phyloP scores from a whole-genome alignment of 2,113 vertebrate species.

The Mastomys natalensis region DNA sequence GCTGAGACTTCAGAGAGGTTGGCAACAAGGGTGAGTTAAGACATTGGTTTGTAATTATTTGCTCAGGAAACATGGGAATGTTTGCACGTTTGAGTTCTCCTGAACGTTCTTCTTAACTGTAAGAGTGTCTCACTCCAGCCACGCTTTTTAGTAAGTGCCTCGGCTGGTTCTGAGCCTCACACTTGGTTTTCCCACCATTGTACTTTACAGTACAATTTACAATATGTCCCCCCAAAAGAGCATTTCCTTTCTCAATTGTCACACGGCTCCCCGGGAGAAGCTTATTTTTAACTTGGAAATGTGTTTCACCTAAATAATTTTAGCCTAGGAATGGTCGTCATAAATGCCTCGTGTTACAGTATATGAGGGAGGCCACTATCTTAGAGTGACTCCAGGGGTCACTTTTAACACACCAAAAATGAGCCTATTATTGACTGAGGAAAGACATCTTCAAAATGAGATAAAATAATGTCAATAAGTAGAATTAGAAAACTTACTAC shows the following conservation, averaged over 20 bases:
- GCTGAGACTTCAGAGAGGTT: constrained; percentile 72
- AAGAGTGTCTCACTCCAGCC: constrained; percentile 60
- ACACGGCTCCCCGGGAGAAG: constrained; percentile 82
- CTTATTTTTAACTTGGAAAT: constrained; percentile 89
- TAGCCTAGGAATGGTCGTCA: constrained; percentile 79
- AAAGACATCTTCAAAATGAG: not conserved
- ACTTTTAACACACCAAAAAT: constrained; percentile 17
- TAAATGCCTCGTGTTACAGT: constrained; percentile 6
- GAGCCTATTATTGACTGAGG: constrained; percentile 35
- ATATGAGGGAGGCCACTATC: constrained; percentile 73
- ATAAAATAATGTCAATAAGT: constrained; percentile 33
- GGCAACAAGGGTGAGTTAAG: constrained; percentile 77
- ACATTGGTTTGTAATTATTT: constrained; percentile 78
- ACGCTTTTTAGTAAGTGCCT: constrained; percentile 73
- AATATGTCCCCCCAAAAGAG: constrained; percentile 84
- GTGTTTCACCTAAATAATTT: constrained; percentile 75
- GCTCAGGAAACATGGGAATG: constrained; percentile 59
- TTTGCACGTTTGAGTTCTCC: constrained; percentile 78
- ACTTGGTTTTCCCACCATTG: constrained; percentile 90
- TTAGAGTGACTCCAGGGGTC: constrained; percentile 26
- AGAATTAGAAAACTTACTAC: constrained; percentile 31
- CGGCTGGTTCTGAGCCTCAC: constrained; percentile 75
- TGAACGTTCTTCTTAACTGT: constrained; percentile 74
- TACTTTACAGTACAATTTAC: constrained; percentile 90
- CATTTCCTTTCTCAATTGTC: constrained; percentile 90